Conservation (phyloP, 2,797 vertebrate species). For the Cacajao melanocephalus region DNA sequence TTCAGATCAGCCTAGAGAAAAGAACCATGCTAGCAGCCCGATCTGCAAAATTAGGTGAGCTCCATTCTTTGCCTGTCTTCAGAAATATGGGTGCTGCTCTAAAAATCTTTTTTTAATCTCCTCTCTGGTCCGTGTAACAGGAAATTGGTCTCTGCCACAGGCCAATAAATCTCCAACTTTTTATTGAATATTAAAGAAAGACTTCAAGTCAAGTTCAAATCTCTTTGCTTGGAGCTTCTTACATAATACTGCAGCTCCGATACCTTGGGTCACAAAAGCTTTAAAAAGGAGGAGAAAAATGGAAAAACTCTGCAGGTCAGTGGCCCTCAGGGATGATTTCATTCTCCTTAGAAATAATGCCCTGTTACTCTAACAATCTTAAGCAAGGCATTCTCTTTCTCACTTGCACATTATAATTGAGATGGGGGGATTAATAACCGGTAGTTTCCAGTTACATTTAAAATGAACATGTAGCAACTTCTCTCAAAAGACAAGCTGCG, state of each 20-base stretch:
- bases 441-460: neutral
- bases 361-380: constrained; percentile 68
- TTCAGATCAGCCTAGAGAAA: constrained; percentile 71
- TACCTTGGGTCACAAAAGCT: constrained; percentile 33
- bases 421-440: neutral
- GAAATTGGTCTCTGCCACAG: constrained; percentile 66
- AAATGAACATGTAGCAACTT: neutral
- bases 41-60: constrained; percentile 65
- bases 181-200: constrained; percentile 72
- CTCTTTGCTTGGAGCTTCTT: constrained; percentile 61
- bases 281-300: constrained; percentile 68
- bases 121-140: constrained; percentile 58
- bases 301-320: constrained; percentile 48
- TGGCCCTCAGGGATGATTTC: constrained; percentile 39
- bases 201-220: constrained; percentile 66
- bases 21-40: neutral
- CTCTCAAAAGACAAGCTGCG: neutral
- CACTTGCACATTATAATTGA: constrained; percentile 51
- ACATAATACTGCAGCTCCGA: constrained; percentile 3
- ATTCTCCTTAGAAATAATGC: constrained; percentile 68
- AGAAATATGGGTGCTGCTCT: constrained; percentile 59
- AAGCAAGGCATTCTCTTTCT: constrained; percentile 34
- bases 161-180: constrained; percentile 56
- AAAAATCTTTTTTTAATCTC: constrained; percentile 72
- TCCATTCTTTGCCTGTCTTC: constrained; percentile 45